Conservation (phyloP, 2,888 invertebrate species). For the Cephalotes varians region DNA sequence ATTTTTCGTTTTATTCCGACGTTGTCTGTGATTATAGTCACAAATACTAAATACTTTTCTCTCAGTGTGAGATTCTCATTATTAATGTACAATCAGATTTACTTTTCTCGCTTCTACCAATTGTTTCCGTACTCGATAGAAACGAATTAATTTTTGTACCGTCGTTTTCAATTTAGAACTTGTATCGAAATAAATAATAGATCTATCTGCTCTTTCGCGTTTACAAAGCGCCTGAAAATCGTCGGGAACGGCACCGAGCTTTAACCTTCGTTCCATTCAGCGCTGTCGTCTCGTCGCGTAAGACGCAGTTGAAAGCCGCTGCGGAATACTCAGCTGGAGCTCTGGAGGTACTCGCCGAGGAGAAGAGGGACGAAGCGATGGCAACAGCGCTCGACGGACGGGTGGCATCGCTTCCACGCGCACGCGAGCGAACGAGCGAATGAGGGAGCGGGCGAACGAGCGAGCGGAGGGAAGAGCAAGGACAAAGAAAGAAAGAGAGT, state of each 20-base stretch:
- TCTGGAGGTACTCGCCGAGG: constrained; percentile 70
- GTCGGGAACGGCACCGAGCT: neutral
- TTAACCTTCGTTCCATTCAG: neutral
- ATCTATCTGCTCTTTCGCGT: neutral
- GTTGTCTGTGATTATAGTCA: neutral
- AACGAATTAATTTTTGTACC: neutral
- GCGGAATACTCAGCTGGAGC: constrained; percentile 79
- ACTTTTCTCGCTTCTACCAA: neutral
- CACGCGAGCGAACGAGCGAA: constrained; percentile 35
- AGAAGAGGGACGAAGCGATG: constrained; percentile 77
- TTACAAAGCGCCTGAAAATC: neutral
- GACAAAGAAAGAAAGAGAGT: constrained; percentile 35
- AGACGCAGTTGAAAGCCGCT: constrained; percentile 75
- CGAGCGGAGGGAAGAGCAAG: constrained; percentile 45
- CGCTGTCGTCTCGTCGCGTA: neutral
- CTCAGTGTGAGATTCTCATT: neutral
- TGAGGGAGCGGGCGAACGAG: constrained; percentile 60
- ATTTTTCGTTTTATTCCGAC: no score
- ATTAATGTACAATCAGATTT: neutral
- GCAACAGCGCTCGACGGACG: constrained; percentile 82
- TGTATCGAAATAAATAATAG: neutral
- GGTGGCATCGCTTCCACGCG: constrained; percentile 74
- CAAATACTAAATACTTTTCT: no score
- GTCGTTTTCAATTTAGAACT: neutral
- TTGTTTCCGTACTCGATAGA: neutral